Conservation (phyloP, 2,113 vertebrate species). For the Amblyopsis rosae region DNA sequence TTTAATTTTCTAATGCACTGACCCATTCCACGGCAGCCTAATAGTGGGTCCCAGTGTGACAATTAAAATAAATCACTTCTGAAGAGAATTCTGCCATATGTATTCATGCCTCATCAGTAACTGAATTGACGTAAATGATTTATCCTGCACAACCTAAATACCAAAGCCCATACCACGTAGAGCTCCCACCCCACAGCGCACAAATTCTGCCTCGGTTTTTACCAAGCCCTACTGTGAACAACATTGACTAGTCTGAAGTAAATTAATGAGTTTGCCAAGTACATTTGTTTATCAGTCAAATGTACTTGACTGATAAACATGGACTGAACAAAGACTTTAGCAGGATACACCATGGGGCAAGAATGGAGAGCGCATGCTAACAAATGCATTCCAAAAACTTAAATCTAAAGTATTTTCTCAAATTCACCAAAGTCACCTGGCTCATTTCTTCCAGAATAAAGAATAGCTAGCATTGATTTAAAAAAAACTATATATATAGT, state of each 20-base stretch:
- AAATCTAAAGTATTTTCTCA: no score
- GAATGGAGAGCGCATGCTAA: not conserved
- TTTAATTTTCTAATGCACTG: slow-evolving; percentile 90
- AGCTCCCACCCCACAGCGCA: slow-evolving; percentile 32
- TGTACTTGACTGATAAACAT: not conserved
- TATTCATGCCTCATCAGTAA: slow-evolving; percentile 91
- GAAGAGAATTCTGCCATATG: slow-evolving; percentile 81
- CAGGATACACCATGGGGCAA: not conserved
- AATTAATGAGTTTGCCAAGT: slow-evolving; percentile 29
- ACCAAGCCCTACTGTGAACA: slow-evolving; percentile 43
- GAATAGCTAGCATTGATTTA: not conserved
- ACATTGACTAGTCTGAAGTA: slow-evolving; percentile 38
- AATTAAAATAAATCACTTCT: slow-evolving; percentile 94
- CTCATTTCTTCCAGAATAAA: not conserved
- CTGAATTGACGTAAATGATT: slow-evolving; percentile 84
- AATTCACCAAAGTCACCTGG: no score
- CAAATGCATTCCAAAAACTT: not conserved
- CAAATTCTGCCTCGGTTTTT: slow-evolving; percentile 28
- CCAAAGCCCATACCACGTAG: slow-evolving; percentile 48
- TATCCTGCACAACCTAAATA: slow-evolving; percentile 80
- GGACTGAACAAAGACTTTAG: not conserved
- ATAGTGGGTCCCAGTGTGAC: slow-evolving; percentile 87
- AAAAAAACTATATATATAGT: not conserved
- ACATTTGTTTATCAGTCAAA: no score
- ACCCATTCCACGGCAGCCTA: slow-evolving; percentile 84